Evolutionary conservation across 1,140 invertebrate genomes (phyloP).

Genomic region (Pantala flavescens): DNA sequence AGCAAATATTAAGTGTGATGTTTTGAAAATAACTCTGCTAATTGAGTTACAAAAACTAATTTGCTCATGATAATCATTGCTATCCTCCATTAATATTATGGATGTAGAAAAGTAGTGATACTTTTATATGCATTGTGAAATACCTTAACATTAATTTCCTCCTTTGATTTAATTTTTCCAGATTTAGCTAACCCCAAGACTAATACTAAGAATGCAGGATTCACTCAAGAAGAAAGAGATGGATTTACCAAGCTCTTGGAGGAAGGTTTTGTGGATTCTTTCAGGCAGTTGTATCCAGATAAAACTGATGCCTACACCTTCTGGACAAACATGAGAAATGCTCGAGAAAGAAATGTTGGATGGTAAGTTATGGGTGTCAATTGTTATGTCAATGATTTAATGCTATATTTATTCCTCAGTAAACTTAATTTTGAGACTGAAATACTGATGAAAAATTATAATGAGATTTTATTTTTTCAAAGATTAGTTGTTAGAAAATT

Average conservation of each 20-base stretch:
- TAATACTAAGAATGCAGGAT: constrained; percentile 89
- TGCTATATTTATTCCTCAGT: too few species aligned
- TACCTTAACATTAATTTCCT: not conserved
- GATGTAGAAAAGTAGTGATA: too few species aligned
- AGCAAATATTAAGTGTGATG: too few species aligned
- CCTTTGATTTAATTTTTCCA: constrained; percentile 31
- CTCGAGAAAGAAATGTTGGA: constrained; percentile 82
- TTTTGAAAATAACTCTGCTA: too few species aligned
- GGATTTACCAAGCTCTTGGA: constrained; percentile 76
- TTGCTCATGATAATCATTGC: too few species aligned
- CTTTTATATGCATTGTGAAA: not conserved
- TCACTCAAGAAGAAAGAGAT: constrained; percentile 86
- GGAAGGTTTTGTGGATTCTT: constrained; percentile 79
- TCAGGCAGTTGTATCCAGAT: constrained; percentile 78
- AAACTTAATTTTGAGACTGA: too few species aligned
- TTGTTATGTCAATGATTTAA: not conserved
- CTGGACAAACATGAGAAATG: constrained; percentile 84
- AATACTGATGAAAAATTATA: too few species aligned
- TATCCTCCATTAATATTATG: too few species aligned
- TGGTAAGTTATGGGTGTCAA: constrained; percentile 51
- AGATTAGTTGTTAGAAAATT: too few species aligned
- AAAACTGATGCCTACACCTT: constrained; percentile 78
- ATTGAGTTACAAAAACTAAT: too few species aligned
- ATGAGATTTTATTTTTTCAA: too few species aligned
- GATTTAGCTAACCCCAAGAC: constrained; percentile 91